phyloP scores from a whole-genome alignment of 2,888 invertebrate species.

The Fissipunctia ypsillon region DNA sequence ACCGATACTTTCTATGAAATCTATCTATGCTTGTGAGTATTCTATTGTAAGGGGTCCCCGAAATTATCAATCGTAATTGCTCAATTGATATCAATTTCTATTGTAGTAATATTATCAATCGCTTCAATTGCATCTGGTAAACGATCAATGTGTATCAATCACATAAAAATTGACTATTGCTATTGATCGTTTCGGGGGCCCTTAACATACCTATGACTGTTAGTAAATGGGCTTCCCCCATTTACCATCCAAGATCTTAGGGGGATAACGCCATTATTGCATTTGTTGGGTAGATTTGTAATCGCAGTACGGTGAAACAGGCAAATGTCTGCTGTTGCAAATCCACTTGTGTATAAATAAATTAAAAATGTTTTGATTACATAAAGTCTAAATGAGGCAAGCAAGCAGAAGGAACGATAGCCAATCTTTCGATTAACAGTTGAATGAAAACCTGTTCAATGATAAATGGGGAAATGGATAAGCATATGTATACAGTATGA shows the following conservation, averaged over 20 bases:
- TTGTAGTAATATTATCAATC: no score
- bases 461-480: constrained; percentile 44
- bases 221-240: constrained; percentile 13
- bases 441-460: constrained; percentile 39
- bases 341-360: constrained; percentile 24
- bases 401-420: constrained; percentile 30
- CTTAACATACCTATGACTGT: constrained; percentile 3
- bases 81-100: no score
- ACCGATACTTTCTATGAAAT: constrained; percentile 1
- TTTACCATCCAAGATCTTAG: constrained; percentile 32
- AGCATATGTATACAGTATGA: constrained; percentile 23
- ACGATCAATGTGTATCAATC: no score
- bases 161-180: no score
- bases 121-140: no score
- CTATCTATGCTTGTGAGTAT: neutral
- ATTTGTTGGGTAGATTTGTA: constrained; percentile 20
- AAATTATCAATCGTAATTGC: no score
- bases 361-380: constrained; percentile 17
- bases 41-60: no score
- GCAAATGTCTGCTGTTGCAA: constrained; percentile 12
- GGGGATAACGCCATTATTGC: constrained; percentile 42
- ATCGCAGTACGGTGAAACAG: constrained; percentile 11
- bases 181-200: no score
- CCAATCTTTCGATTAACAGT: constrained; percentile 30
- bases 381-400: constrained; percentile 41